Conservation (phyloP, 2,113 vertebrate species). For the Ictalurus punctatus region DNA sequence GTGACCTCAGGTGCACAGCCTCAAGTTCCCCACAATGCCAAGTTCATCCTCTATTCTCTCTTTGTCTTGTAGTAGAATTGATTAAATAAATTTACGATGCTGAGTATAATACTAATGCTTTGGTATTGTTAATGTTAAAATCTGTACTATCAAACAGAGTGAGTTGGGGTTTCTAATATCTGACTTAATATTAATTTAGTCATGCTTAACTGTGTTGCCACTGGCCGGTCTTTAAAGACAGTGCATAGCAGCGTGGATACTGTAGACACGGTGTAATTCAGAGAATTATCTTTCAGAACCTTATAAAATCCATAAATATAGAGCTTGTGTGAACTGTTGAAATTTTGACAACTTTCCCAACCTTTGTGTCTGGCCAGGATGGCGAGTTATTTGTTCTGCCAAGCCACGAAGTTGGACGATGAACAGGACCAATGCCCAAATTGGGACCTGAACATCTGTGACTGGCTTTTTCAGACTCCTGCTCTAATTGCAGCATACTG, state of each 20-base stretch:
- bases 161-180: neutral
- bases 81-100: neutral
- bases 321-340: neutral
- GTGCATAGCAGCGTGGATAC: neutral
- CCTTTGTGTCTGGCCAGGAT: neutral
- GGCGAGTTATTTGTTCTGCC: neutral
- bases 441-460: neutral
- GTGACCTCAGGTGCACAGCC: neutral
- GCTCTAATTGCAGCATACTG: neutral
- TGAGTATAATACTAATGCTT: neutral
- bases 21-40: neutral
- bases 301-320: neutral
- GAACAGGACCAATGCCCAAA: neutral
- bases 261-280: neutral
- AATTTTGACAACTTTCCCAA: neutral
- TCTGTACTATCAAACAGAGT: neutral
- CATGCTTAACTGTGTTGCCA: neutral
- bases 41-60: neutral
- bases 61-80: neutral
- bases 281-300: neutral
- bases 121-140: neutral
- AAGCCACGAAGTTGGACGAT: neutral
- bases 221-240: neutral
- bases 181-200: neutral
- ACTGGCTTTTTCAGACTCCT: neutral